These are phyloP conservation scores for Altica lythri DNA, from an alignment of 2,888 invertebrate genomes.

Conservation along the genomic window DNA sequence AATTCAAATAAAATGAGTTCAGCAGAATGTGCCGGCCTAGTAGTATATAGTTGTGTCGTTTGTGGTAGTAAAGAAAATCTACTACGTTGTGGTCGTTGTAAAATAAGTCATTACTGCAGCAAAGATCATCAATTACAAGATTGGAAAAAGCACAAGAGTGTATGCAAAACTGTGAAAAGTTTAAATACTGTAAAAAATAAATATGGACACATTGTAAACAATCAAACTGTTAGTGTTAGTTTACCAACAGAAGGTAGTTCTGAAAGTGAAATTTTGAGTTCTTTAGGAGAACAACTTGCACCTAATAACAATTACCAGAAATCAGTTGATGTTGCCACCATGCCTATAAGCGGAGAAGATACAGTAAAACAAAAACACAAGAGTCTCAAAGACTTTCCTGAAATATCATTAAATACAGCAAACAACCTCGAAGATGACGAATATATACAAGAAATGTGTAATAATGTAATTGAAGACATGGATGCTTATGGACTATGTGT, in stretches of 20 bases:
- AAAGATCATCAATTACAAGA: slow-evolving; percentile 79
- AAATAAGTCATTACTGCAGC: slow-evolving; percentile 75
- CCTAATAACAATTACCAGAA: slow-evolving; percentile 47
- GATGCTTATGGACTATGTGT: slow-evolving; percentile 90
- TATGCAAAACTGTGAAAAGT: slow-evolving; percentile 31
- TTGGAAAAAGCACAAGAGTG: slow-evolving; percentile 75
- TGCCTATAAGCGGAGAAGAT: slow-evolving; percentile 58
- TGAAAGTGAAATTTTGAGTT: slow-evolving; percentile 70
- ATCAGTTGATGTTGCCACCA: slow-evolving; percentile 48
- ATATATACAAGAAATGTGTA: slow-evolving; percentile 69
- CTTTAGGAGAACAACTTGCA: slow-evolving; percentile 60
- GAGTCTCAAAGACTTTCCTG: slow-evolving; percentile 60
- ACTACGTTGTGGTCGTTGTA: slow-evolving; percentile 76
- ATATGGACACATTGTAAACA: slow-evolving; percentile 35
- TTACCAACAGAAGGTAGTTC: slow-evolving; percentile 71
- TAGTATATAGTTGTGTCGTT: slow-evolving; percentile 58
- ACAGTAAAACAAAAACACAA: slow-evolving; percentile 53
- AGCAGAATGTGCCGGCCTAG: slow-evolving; percentile 25
- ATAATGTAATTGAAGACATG: slow-evolving; percentile 81
- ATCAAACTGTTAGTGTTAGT: slow-evolving; percentile 47
- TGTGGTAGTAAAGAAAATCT: slow-evolving; percentile 67
- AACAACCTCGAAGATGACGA: slow-evolving; percentile 35
- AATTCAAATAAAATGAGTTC: slow-evolving; percentile 34
- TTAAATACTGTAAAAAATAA: slow-evolving; percentile 33
- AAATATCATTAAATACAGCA: slow-evolving; percentile 57